Conservation (phyloP, 2,797 vertebrate genomes). For the Sebastiscus albofasciatus region DNA sequence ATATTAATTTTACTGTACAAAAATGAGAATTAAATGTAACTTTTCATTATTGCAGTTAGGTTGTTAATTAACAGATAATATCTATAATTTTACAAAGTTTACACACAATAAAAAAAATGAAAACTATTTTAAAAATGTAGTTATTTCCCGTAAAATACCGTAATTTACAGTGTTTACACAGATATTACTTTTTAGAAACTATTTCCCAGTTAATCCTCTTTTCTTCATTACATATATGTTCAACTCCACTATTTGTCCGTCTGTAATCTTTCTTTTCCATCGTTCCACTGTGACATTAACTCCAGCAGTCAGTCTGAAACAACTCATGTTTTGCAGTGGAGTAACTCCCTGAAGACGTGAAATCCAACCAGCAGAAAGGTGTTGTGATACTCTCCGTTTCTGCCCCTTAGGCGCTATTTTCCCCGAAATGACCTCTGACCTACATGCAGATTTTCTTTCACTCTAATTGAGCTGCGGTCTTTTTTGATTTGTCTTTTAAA, state of each 20-base stretch:
- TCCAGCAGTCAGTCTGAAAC: not conserved
- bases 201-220: not conserved
- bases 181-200: not conserved
- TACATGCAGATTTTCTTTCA: not conserved
- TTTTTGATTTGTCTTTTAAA: not conserved
- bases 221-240: not conserved
- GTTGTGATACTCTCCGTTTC: not conserved
- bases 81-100: too few relatives aligned
- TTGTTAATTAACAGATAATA: too few relatives aligned
- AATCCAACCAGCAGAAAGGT: not conserved
- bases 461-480: not conserved
- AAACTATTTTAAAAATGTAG: accelerated
- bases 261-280: not conserved
- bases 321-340: not conserved
- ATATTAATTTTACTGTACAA: too few relatives aligned
- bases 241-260: not conserved
- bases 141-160: too few relatives aligned
- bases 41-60: too few relatives aligned
- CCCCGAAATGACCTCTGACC: not conserved
- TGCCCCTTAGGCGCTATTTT: not conserved
- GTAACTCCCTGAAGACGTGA: not conserved
- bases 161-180: not conserved
- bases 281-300: not conserved
- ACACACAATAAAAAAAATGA: too few relatives aligned
- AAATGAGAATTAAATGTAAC: too few relatives aligned